phyloP scores from a whole-genome alignment of 1,140 invertebrate genomes.

The Achroia grisella region DNA sequence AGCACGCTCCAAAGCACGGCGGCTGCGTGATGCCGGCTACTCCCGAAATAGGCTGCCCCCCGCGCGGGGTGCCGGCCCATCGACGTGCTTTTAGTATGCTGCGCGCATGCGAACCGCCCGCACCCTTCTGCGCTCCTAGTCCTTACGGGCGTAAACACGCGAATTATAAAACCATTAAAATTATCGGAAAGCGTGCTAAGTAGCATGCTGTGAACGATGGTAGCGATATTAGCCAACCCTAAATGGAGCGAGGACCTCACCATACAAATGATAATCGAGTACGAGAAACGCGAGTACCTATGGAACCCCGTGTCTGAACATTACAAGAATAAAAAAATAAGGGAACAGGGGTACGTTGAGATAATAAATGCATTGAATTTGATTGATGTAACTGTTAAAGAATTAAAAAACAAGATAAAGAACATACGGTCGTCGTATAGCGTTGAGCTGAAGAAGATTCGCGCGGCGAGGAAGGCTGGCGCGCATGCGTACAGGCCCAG shows the following conservation, averaged over 20 bases:
- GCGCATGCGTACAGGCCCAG: conserved; percentile 69
- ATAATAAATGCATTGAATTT: conserved; percentile 65
- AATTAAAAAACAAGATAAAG: conserved; percentile 71
- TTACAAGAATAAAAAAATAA: conserved; percentile 68
- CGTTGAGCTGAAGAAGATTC: conserved; percentile 70
- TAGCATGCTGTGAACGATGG: conserved; percentile 48
- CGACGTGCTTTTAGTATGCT: conserved; percentile 73
- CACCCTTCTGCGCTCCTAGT: conserved; percentile 65
- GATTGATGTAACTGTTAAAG: conserved; percentile 62
- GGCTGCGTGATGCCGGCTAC: conserved; percentile 65
- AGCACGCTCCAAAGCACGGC: conserved; percentile 69
- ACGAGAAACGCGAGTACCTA: conserved; percentile 65
- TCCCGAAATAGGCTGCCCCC: conserved; percentile 65
- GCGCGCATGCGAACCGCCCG: conserved; percentile 71
- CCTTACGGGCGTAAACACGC: conserved; percentile 32
- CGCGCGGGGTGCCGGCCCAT: conserved; percentile 53
- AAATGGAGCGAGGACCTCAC: conserved; percentile 70
- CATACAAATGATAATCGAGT: conserved; percentile 67
- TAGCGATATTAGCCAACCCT: conserved; percentile 62
- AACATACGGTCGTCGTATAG: conserved; percentile 70
- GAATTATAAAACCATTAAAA: conserved; percentile 26
- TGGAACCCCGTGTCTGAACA: conserved; percentile 67
- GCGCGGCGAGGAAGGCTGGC: conserved; percentile 63
- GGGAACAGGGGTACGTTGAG: conserved; percentile 64
- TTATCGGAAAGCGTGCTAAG: conserved; percentile 16